Percentiles rank a stretch among this genome's conserved stretches.
Conservation (phyloP, 2,113 vertebrate genomes). For the Hemibagrus wyckioides region DNA sequence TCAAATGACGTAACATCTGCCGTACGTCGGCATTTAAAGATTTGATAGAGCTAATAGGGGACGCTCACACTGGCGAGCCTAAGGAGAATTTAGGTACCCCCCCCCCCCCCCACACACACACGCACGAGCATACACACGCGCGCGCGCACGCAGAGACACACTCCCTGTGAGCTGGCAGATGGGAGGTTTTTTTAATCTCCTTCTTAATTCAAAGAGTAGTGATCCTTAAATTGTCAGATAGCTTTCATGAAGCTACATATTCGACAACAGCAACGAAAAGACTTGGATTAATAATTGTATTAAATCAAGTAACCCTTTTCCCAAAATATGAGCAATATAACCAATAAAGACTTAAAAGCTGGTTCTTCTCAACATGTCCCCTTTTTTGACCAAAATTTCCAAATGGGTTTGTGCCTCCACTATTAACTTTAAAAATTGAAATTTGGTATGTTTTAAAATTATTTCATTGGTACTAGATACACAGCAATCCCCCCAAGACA, state of each 20-base stretch:
- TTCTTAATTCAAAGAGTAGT: conserved; percentile 63
- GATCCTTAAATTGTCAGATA: conserved; percentile 48
- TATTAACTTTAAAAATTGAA: background rate
- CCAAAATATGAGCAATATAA: background rate
- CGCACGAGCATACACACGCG: background rate
- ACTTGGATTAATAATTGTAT: background rate
- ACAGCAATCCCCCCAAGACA: background rate
- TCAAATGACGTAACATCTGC: conserved; percentile 37
- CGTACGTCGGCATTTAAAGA: conserved; percentile 38
- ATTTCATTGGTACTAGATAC: background rate
- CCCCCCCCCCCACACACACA: background rate
- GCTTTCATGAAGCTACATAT: background rate
- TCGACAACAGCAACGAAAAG: background rate
- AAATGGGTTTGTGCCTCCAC: background rate
- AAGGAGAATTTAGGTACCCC: conserved; percentile 48
- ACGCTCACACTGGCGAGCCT: conserved; percentile 44
- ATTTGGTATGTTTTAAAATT: background rate
- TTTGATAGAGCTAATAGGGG: conserved; percentile 40
- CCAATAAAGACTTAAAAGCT: background rate
- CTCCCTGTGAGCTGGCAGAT: conserved; percentile 70
- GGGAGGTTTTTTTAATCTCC: conserved; percentile 58
- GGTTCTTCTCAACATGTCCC: background rate
- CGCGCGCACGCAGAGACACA: background rate
- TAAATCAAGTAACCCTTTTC: background rate
- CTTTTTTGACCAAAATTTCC: background rate